These are phyloP conservation scores for Ptychodera flava DNA, from an alignment of 35 echinoderm and acorn worm species.

Conservation along the genomic window DNA sequence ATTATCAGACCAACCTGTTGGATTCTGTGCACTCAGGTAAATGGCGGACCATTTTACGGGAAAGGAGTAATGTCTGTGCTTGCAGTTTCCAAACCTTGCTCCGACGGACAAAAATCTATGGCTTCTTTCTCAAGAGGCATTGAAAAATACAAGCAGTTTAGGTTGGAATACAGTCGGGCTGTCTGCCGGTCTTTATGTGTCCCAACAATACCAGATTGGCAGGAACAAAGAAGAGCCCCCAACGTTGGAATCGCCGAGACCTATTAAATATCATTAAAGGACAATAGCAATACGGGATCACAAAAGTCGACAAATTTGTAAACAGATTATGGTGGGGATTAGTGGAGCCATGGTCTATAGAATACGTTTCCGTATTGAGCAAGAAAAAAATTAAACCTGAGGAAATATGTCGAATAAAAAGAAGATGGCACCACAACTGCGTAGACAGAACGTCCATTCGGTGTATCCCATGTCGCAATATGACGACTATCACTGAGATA, in stretches of 20 bases:
- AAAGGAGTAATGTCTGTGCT: not conserved
- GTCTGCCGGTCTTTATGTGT: not conserved
- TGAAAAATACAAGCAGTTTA: not conserved
- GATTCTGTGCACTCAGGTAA: not conserved
- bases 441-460: no score
- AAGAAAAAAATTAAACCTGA: not conserved
- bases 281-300: not conserved
- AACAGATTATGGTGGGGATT: not conserved
- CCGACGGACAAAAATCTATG: not conserved
- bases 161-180: not conserved
- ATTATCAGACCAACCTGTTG: not conserved
- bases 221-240: not conserved
- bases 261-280: not conserved
- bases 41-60: not conserved
- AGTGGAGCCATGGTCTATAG: not conserved
- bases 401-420: not conserved
- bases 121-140: not conserved
- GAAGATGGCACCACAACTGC: not conserved
- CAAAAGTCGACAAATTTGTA: not conserved
- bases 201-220: not conserved
- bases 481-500: no score
- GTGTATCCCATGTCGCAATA: no score
- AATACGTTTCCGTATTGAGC: not conserved
- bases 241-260: not conserved
- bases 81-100: not conserved